phyloP scores from a whole-genome alignment of 1,140 invertebrate genomes.

The Phymorhynchus buccinoides region DNA sequence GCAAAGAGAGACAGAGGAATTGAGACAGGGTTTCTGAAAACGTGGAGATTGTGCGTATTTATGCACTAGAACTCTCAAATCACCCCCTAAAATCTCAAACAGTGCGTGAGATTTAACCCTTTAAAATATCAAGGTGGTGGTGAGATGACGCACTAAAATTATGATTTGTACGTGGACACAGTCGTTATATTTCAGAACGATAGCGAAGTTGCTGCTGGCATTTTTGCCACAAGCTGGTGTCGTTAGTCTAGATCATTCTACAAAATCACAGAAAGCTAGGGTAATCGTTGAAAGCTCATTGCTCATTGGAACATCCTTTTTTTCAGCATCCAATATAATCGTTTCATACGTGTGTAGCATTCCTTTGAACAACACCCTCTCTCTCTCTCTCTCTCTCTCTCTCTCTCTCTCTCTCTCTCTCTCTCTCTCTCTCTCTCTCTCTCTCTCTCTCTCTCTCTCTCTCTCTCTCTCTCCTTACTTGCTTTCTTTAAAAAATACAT shows the following conservation, averaged over 20 bases:
- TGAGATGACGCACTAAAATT: neutral
- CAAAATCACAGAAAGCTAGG: neutral
- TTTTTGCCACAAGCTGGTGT: too few species aligned
- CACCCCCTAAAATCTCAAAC: too few species aligned
- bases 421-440: constrained; percentile 20
- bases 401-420: constrained; percentile 32
- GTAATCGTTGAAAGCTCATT: neutral
- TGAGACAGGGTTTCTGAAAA: neutral
- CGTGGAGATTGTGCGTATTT: too few species aligned
- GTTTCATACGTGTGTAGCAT: neutral
- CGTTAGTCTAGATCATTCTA: neutral
- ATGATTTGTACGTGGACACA: too few species aligned
- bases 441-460: neutral
- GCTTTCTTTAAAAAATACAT: neutral
- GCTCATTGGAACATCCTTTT: neutral
- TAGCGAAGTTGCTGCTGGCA: too few species aligned
- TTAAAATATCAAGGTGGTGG: neutral
- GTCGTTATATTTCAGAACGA: too few species aligned
- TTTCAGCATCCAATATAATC: neutral
- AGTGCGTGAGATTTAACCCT: too few species aligned
- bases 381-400: constrained; percentile 16
- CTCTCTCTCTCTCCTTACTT: neutral
- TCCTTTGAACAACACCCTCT: neutral
- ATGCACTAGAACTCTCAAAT: too few species aligned
- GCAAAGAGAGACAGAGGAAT: too few species aligned